Conservation (phyloP, 2,888 invertebrate genomes). For the Himalopsyche tibetana region DNA sequence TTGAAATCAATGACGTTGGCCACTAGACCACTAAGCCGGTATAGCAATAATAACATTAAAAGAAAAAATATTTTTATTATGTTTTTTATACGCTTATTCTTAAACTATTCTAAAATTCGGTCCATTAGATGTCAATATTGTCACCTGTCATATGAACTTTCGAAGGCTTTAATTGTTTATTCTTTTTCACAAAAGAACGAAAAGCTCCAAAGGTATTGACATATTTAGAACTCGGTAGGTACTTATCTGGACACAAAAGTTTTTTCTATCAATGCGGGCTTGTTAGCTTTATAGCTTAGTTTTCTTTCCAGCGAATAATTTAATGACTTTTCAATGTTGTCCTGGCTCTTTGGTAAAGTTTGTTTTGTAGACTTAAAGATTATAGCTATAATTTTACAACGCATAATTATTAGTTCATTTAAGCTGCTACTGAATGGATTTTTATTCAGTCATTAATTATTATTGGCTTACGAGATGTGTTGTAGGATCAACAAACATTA, state of each 20-base stretch:
- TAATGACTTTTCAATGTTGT: neutral
- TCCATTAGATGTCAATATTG: neutral
- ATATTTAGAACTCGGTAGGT: neutral
- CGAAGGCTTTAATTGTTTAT: neutral
- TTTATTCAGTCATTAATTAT: no score
- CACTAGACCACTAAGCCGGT: no score
- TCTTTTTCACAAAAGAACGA: neutral
- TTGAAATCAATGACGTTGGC: no score
- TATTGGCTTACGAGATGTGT: no score
- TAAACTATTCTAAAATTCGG: no score
- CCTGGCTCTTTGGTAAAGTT: neutral
- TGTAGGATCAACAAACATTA: no score
- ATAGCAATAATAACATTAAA: no score
- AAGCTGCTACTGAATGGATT: no score
- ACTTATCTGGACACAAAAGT: conserved; percentile 32
- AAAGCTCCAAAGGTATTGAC: conserved; percentile 13
- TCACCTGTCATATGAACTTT: neutral
- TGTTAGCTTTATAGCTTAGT: neutral
- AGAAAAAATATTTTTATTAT: no score
- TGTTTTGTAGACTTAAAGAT: neutral
- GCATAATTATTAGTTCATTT: no score
- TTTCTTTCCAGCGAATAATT: neutral
- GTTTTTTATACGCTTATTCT: no score
- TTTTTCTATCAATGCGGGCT: neutral
- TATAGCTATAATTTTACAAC: no score